A percentile compares a stretch with the other conserved stretches of the same genome.
These are phyloP conservation scores for Emydura subglobosa DNA, from an alignment of 2,113 vertebrate species.

Conservation along the genomic window DNA sequence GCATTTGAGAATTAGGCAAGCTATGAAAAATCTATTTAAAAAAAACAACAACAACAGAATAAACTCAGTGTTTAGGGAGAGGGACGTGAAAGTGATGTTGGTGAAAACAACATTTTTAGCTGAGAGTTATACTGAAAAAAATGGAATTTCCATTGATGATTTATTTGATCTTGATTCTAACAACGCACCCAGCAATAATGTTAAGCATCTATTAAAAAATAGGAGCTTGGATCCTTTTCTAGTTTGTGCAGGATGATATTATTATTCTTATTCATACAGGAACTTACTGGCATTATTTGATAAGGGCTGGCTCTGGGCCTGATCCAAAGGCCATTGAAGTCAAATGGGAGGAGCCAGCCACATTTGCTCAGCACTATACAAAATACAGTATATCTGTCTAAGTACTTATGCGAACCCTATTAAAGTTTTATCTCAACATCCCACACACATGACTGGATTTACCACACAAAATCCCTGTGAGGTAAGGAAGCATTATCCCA, in stretches of 20 bases:
- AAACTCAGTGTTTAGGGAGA: neutral
- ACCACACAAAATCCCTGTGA: neutral
- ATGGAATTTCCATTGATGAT: neutral
- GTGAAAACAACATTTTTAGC: neutral
- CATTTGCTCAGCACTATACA: neutral
- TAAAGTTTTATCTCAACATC: neutral
- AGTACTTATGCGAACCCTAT: neutral
- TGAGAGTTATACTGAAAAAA: neutral
- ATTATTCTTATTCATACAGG: slow-evolving; percentile 29
- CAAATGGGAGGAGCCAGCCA: slow-evolving; percentile 2
- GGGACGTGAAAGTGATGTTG: neutral
- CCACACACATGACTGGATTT: neutral
- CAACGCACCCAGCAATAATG: neutral
- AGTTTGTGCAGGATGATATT: neutral
- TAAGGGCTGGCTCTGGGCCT: neutral
- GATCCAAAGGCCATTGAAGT: slow-evolving; percentile 42
- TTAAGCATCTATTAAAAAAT: neutral
- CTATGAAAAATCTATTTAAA: neutral
- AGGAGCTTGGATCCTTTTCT: neutral
- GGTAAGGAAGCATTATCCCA: neutral
- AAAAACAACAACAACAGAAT: neutral
- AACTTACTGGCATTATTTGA: slow-evolving; percentile 29
- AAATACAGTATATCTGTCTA: neutral
- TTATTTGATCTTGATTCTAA: neutral
- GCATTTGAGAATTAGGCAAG: neutral